Conservation (phyloP, 2,888 invertebrate genomes). For the Clunio marinus region DNA sequence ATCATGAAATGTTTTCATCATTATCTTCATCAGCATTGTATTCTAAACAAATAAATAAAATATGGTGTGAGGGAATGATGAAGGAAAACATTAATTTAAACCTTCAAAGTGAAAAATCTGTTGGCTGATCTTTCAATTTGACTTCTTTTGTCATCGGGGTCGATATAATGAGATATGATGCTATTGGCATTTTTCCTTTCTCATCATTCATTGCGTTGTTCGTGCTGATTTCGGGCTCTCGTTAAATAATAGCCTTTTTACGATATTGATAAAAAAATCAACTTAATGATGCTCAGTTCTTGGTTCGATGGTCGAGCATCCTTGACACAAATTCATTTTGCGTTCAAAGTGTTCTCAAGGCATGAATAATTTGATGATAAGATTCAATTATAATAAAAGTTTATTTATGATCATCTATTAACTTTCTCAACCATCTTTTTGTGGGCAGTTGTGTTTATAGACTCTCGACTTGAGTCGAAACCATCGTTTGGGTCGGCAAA, state of each 20-base stretch:
- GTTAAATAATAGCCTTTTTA: neutral
- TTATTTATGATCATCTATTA: neutral
- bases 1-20: no score
- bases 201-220: no score
- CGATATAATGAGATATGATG: neutral
- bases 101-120: no score
- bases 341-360: neutral
- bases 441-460: neutral
- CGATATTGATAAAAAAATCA: neutral
- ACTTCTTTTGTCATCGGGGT: neutral
- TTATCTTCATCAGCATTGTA: no score
- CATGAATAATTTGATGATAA: neutral
- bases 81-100: no score
- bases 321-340: neutral
- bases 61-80: no score
- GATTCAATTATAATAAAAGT: neutral
- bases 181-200: neutral
- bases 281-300: neutral
- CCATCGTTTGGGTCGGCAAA: neutral
- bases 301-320: no score
- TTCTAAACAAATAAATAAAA: no score
- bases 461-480: neutral
- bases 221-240: neutral
- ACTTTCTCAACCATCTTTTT: neutral
- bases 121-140: no score